Evolutionary conservation across 1,140 invertebrate species (phyloP).

Genomic region (Heterodera schachtii): DNA sequence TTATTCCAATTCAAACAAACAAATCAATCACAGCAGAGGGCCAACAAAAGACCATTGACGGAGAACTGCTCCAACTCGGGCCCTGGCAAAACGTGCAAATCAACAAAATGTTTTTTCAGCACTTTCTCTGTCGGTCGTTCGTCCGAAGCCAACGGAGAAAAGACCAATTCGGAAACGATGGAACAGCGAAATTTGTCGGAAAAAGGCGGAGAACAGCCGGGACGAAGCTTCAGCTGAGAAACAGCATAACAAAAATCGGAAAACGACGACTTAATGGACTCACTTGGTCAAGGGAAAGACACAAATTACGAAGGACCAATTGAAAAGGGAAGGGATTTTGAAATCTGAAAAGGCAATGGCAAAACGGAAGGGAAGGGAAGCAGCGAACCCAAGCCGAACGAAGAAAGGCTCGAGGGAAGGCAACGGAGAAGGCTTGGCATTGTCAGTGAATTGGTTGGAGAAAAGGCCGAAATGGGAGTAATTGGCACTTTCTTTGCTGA

Average conservation of each 20-base stretch:
- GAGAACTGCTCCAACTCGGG: neutral
- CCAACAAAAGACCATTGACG: neutral
- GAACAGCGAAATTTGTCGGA: neutral
- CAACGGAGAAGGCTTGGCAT: neutral
- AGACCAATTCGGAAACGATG: neutral
- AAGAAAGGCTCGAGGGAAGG: neutral
- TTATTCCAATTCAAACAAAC: neutral
- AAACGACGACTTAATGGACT: neutral
- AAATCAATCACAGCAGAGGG: neutral
- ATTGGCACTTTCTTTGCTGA: neutral
- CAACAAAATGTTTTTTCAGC: neutral
- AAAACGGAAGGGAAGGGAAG: neutral
- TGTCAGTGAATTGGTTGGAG: neutral
- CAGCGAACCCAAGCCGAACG: neutral
- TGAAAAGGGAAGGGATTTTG: neutral
- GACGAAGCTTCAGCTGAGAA: neutral
- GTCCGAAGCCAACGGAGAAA: neutral
- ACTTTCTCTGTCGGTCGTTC: neutral
- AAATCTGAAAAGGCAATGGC: neutral
- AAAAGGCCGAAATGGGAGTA: conserved; percentile 6
- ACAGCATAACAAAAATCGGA: neutral
- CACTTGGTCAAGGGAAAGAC: conserved; percentile 4
- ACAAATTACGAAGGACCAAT: neutral
- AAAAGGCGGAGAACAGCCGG: neutral
- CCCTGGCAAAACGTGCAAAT: neutral